A percentile compares a stretch with the other conserved stretches of the same genome.
These are phyloP conservation scores for Opisthocomus hoazin DNA, from an alignment of 2,113 vertebrate species.

Conservation along the genomic window DNA sequence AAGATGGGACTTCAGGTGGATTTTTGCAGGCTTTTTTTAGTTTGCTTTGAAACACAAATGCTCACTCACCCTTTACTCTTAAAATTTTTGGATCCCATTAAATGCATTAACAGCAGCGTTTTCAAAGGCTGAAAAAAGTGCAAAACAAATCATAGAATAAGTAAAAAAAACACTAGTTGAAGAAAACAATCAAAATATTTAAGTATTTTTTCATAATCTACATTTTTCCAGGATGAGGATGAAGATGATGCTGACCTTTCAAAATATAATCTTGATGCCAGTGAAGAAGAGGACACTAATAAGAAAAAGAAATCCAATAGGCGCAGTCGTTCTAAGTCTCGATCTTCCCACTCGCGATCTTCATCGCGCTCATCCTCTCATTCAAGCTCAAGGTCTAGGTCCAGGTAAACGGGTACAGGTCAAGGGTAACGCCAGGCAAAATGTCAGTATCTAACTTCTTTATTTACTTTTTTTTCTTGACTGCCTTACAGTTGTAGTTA, in stretches of 20 bases:
- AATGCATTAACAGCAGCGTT: too few species aligned
- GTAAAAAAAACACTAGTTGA: neutral
- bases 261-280: conserved; percentile 92
- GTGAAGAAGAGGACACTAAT: conserved; percentile 83
- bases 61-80: neutral
- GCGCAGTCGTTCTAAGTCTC: conserved; percentile 85
- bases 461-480: conserved; percentile 72
- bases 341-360: conserved; percentile 87
- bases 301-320: conserved; percentile 78
- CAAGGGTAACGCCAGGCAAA: conserved; percentile 99
- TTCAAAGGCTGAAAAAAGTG: neutral
- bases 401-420: conserved; percentile 99
- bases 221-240: conserved; percentile 81
- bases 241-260: conserved; percentile 90
- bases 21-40: neutral
- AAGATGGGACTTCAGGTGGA: neutral
- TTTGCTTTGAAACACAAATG: neutral
- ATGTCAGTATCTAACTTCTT: conserved; percentile 99
- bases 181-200: neutral
- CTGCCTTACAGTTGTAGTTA: conserved; percentile 18
- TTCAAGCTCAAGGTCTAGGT: conserved; percentile 99
- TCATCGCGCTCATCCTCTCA: conserved; percentile 90
- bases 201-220: too few species aligned
- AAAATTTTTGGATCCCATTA: neutral
- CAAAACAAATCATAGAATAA: fast-evolving